Conservation (phyloP, 2,888 invertebrate genomes). For the Pristionchus maxplancki region DNA sequence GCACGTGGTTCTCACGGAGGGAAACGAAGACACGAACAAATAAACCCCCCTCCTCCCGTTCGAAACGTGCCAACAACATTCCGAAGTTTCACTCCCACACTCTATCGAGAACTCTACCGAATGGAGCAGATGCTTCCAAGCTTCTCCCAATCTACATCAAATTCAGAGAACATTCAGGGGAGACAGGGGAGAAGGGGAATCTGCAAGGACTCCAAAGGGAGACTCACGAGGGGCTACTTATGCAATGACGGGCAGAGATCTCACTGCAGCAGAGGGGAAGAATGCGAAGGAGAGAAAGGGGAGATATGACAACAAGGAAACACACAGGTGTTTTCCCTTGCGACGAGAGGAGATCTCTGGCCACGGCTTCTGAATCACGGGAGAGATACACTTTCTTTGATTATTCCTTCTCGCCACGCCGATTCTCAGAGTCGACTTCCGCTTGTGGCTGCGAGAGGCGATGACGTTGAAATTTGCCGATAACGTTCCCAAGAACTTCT, state of each 20-base stretch:
- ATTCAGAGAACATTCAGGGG: neutral
- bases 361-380: neutral
- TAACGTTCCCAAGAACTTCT: neutral
- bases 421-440: neutral
- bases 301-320: neutral
- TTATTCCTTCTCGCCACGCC: neutral
- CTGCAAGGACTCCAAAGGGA: neutral
- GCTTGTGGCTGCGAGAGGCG: neutral
- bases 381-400: neutral
- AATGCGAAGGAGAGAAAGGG: neutral
- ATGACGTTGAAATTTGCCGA: neutral
- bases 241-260: neutral
- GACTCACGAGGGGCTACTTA: neutral
- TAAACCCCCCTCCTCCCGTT: slow-evolving; percentile 2
- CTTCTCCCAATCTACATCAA: neutral
- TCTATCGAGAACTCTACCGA: neutral
- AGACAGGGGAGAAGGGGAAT: neutral
- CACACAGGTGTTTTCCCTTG: neutral
- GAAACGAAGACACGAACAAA: slow-evolving; percentile 3
- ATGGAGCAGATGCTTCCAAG: neutral
- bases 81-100: neutral
- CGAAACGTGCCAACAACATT: slow-evolving; percentile 13
- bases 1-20: neutral
- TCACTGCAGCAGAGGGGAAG: neutral
- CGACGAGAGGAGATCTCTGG: slow-evolving; percentile 18